Evolutionary conservation across 2,888 invertebrate species (phyloP).

Genomic region (Habroteleia sp.): DNA sequence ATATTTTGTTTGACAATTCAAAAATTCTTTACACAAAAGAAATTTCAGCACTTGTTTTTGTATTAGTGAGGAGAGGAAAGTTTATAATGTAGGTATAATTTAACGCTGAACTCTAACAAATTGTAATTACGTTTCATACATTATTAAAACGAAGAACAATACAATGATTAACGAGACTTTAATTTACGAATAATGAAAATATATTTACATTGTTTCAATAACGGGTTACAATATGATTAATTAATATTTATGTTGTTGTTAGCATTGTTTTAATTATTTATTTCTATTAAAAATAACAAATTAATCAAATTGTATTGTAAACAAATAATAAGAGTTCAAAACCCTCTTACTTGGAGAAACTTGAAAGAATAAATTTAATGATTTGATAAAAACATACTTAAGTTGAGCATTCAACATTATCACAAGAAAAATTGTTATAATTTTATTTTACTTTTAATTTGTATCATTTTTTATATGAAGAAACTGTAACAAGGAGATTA

Average conservation of each 20-base stretch:
- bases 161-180: constrained; percentile 33
- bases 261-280: constrained; percentile 35
- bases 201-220: constrained; percentile 15
- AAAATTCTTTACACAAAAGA: constrained; percentile 16
- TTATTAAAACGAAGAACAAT: constrained; percentile 17
- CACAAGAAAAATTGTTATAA: too few species aligned
- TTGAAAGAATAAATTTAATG: constrained; percentile 32
- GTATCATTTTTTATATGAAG: too few species aligned
- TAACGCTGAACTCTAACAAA: constrained; percentile 52
- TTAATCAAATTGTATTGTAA: constrained; percentile 13
- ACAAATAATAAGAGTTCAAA: background rate
- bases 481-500: too few species aligned
- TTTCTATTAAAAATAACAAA: constrained; percentile 28
- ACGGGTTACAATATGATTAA: constrained; percentile 14
- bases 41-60: constrained; percentile 27
- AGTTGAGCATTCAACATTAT: too few species aligned
- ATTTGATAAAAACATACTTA: too few species aligned
- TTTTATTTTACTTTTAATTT: too few species aligned
- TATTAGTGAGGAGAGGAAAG: constrained; percentile 33
- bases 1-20: background rate
- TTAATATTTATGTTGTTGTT: constrained; percentile 15
- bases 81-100: constrained; percentile 21
- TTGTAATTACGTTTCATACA: constrained; percentile 25
- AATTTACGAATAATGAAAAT: constrained; percentile 11
- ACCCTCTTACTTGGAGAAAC: too few species aligned